Base-by-base conservation (phyloP, 2,113 vertebrate genomes). In the Origma solitaria region DNA sequence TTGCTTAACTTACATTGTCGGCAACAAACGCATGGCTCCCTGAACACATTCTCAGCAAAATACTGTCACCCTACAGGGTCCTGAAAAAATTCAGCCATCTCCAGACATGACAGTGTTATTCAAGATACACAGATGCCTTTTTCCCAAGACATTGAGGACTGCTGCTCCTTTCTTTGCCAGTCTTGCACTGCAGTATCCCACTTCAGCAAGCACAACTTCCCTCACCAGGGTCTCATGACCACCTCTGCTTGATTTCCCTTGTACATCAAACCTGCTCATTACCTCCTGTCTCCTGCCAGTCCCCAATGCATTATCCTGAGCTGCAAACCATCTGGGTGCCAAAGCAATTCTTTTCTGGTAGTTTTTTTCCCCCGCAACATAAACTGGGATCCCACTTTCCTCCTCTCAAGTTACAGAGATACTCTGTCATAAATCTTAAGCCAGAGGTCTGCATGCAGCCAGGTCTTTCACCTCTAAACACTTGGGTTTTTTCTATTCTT, bases 171-270 rank as follows among this genome's bases (percentile, higher is more conserved):
- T 57, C 50, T 57, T 66, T 25, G 51, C 47, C 45, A 30, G 57
- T 28, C 40, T 27, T 42, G 23, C 54, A 9, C n/a, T 6, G 15
- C 7, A 38, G 40, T 33, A 40, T 45, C 85, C 45, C 16, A 11
- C 10, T 76, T 28, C 57, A 60, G 57, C 31, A 31, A 33, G 53
- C n/a, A 49, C 19, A 38, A 9, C 24, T 35, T 53, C 42, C 25
- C 19, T 28, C 24, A 15, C 4, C 0, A 11, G 33, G 8, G 15
- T 33, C 40, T 61, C 0, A 0, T 2, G 15, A 9, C 16, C 1
- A 3, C 7, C 22, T 25, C 35, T 38, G 35, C 57, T 47, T 24
- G 7, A 40, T n/a, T 56, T 75, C 10, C 15, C 25, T 2, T 0
- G 3, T 23, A 20, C 9, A 0, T 6, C 19, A 51, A 44, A 85